Percentiles rank a stretch among this genome's conserved stretches.
Evolutionary conservation across 2,113 vertebrate genomes (phyloP).

Genomic region (Coreoperca whiteheadi): DNA sequence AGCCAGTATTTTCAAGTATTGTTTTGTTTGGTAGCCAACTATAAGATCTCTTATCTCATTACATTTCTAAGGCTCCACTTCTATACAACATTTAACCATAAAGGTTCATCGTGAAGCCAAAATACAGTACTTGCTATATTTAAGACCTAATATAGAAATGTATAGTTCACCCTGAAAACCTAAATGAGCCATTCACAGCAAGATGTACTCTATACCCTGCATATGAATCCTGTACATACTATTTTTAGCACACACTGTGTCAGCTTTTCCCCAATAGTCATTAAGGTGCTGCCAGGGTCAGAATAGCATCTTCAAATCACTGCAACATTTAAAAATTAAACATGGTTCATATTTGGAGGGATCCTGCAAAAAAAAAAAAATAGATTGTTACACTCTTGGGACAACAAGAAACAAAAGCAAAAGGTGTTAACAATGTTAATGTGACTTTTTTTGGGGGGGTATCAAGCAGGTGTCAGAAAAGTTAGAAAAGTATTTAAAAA

Average conservation of each 20-base stretch:
- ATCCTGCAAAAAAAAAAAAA: background rate
- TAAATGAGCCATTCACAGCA: background rate
- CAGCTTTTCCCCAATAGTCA: slow-evolving; percentile 13
- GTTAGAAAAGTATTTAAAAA: background rate
- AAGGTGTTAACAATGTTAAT: too few species aligned
- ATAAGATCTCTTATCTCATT: too few species aligned
- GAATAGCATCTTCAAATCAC: background rate
- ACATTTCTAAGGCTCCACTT: background rate
- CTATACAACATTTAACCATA: background rate
- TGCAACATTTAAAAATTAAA: slow-evolving; percentile 1
- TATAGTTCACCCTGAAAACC: background rate
- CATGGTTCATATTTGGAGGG: background rate
- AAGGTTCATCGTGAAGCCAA: background rate
- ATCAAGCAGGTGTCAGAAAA: background rate
- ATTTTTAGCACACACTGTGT: background rate
- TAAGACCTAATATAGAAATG: background rate
- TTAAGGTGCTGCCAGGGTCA: slow-evolving; percentile 9
- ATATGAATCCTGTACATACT: background rate
- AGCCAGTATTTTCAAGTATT: background rate
- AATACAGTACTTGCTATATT: background rate
- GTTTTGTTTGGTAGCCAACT: too few species aligned
- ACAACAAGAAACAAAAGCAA: background rate
- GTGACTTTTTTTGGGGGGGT: too few species aligned
- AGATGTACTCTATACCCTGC: background rate
- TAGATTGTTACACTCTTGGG: background rate